Percentiles rank a stretch among this genome's conserved stretches.
Evolutionary conservation across 2,113 vertebrate species (phyloP).

Genomic region (Fregetta grallaria): DNA sequence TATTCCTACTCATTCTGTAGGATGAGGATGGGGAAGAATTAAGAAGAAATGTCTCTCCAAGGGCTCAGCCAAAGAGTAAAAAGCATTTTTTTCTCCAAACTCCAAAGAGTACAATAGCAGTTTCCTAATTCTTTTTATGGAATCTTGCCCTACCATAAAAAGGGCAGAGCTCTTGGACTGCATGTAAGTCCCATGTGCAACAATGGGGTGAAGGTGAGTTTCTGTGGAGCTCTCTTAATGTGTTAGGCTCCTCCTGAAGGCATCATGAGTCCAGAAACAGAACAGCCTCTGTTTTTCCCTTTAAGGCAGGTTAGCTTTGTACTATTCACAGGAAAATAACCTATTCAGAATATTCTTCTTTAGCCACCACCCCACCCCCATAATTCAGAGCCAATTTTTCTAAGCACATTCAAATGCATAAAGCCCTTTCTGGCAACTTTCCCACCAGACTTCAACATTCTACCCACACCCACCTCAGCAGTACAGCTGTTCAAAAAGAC

Average conservation of each 20-base stretch:
- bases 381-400: background rate
- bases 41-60: background rate
- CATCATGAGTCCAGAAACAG: background rate
- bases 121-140: background rate
- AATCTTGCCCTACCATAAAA: background rate
- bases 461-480: background rate
- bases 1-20: background rate
- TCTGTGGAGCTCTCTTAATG: background rate
- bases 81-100: background rate
- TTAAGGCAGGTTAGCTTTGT: background rate
- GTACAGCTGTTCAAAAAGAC: background rate
- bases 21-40: background rate
- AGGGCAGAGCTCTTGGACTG: background rate
- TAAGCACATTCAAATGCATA: background rate
- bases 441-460: background rate
- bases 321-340: background rate
- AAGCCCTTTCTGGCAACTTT: constrained; percentile 1
- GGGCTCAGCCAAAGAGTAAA: background rate
- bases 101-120: background rate
- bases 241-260: background rate
- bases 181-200: background rate
- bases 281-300: background rate
- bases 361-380: background rate
- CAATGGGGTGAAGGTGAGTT: background rate
- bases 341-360: background rate